phyloP scores from a whole-genome alignment of 37 sponge, comb jelly and placozoan species.

The Cliona cf. orientalis region DNA sequence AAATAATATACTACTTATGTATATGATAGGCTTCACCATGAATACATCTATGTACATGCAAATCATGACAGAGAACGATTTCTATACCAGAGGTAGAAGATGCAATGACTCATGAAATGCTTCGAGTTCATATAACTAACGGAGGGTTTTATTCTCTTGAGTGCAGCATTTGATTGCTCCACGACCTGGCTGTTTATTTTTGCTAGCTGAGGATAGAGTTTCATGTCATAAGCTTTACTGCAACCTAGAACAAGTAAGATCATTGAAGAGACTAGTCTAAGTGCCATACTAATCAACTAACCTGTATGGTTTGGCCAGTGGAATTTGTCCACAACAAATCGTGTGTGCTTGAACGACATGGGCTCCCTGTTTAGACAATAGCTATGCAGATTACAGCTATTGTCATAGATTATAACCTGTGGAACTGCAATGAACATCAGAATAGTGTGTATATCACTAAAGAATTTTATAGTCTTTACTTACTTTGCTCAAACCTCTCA shows the following conservation, averaged over 20 bases:
- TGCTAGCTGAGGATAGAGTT: constrained; percentile 17
- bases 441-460: too few relatives aligned
- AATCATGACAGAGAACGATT: too few relatives aligned
- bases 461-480: neutral
- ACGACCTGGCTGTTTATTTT: constrained; percentile 41
- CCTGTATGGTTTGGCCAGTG: constrained; percentile 53
- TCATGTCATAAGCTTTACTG: constrained; percentile 32
- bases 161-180: constrained; percentile 41
- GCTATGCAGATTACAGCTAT: constrained; percentile 43
- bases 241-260: neutral
- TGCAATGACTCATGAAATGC: neutral
- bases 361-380: constrained; percentile 34
- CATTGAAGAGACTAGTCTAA: neutral
- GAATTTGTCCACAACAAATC: constrained; percentile 42
- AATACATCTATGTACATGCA: too few relatives aligned
- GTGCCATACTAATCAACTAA: neutral
- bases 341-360: neutral
- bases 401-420: constrained; percentile 16
- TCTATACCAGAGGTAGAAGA: constrained; percentile 7
- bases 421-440: constrained; percentile 14
- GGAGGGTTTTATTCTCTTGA: constrained; percentile 24
- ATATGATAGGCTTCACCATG: too few relatives aligned
- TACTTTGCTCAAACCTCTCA: constrained; percentile 34
- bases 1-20: too few relatives aligned
- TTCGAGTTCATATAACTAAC: constrained; percentile 46